These are phyloP conservation scores for Semnornis frantzii DNA, from an alignment of 2,113 vertebrate species.

Conservation along the genomic window DNA sequence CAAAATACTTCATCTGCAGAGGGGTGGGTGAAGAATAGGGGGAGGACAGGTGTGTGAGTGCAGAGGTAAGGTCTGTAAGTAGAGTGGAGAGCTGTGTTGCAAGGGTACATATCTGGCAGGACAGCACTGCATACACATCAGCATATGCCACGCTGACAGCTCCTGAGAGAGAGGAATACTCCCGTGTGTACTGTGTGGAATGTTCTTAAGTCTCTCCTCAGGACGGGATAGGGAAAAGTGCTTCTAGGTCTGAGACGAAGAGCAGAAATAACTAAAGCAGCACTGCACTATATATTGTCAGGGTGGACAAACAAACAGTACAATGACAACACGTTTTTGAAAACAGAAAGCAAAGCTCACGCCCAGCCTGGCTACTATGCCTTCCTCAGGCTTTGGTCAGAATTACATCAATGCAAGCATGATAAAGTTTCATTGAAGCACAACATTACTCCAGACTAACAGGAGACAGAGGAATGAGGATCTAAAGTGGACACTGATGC, in stretches of 20 bases:
- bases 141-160: neutral
- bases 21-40: neutral
- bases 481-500: neutral
- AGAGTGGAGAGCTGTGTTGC: accelerated
- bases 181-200: neutral
- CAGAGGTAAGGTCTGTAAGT: neutral
- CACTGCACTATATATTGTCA: neutral
- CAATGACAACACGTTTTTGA: neutral
- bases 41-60: neutral
- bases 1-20: neutral
- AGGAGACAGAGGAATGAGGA: neutral
- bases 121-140: neutral
- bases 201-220: neutral
- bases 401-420: neutral
- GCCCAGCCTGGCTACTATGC: neutral
- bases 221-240: neutral
- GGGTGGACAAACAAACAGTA: neutral
- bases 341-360: neutral
- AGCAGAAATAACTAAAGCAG: neutral
- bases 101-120: neutral
- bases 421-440: neutral
- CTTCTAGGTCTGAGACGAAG: neutral
- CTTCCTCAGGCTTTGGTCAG: neutral
- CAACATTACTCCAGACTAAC: neutral
- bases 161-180: neutral